Evolutionary conservation across 2,888 invertebrate genomes (phyloP).

Genomic region (Spodoptera littoralis): DNA sequence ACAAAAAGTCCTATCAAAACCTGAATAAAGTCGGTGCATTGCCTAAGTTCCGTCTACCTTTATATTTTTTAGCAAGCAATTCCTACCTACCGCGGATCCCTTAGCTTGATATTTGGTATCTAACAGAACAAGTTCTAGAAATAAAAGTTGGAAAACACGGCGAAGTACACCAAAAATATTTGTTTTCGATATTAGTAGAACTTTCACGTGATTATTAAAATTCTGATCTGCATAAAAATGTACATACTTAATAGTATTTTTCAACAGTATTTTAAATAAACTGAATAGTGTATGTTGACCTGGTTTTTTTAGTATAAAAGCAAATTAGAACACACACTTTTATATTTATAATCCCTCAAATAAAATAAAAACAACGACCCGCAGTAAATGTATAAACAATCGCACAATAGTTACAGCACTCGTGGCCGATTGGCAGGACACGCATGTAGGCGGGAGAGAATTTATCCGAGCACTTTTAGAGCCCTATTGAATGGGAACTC

Average conservation of each 20-base stretch:
- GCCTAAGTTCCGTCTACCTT: conserved; percentile 28
- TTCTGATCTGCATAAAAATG: not conserved
- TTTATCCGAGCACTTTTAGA: conserved; percentile 73
- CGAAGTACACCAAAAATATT: conserved; percentile 25
- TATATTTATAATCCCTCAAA: conserved; percentile 5
- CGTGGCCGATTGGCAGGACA: conserved; percentile 56
- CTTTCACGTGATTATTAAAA: conserved; percentile 13
- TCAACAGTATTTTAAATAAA: too few relatives aligned
- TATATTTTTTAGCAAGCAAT: conserved; percentile 9
- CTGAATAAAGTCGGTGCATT: conserved; percentile 34
- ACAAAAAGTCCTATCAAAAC: conserved; percentile 24
- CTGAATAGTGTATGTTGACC: too few relatives aligned
- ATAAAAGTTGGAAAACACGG: conserved; percentile 31
- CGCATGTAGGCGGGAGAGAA: conserved; percentile 63
- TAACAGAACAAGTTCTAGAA: conserved; percentile 32
- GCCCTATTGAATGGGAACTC: conserved; percentile 77
- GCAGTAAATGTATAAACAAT: conserved; percentile 55
- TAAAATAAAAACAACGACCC: conserved; percentile 21
- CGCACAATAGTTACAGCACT: conserved; percentile 59
- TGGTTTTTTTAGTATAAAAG: not conserved
- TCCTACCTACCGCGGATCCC: conserved; percentile 14
- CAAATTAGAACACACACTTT: not conserved
- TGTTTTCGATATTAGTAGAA: conserved; percentile 30
- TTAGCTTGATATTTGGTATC: conserved; percentile 39
- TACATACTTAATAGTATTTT: not conserved